Conservation (phyloP, 2,888 invertebrate genomes). For the Lissocephala sabroskyi region DNA sequence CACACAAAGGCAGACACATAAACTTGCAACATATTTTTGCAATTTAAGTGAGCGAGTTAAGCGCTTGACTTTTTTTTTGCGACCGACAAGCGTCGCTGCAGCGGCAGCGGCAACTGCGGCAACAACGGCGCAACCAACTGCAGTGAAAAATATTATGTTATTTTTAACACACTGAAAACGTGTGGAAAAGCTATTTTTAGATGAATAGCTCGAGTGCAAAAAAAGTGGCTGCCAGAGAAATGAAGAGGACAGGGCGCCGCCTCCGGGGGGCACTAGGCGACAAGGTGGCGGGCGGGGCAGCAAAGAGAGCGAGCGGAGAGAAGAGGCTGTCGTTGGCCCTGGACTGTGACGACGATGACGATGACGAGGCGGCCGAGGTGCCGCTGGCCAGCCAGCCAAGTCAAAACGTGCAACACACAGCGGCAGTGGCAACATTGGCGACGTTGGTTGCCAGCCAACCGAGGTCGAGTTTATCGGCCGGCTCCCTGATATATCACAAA, state of each 20-base stretch:
- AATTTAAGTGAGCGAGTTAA: slow-evolving; percentile 5
- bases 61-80: slow-evolving; percentile 6
- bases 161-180: slow-evolving; percentile 62
- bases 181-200: slow-evolving; percentile 64
- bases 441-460: not conserved
- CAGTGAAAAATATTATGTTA: slow-evolving; percentile 56
- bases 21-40: slow-evolving; percentile 52
- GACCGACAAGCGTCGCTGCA: no score
- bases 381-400: slow-evolving; percentile 1
- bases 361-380: not conserved
- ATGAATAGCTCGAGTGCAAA: slow-evolving; percentile 16
- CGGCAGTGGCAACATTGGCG: not conserved
- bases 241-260: not conserved
- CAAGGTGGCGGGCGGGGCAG: not conserved
- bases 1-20: slow-evolving; percentile 8
- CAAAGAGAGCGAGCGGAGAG: not conserved
- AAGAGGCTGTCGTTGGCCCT: not conserved
- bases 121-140: slow-evolving; percentile 9
- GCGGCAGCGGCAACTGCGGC: slow-evolving; percentile 5
- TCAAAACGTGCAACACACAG: slow-evolving; percentile 1
- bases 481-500: slow-evolving; percentile 56
- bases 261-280: not conserved
- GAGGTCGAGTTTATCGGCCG: not conserved
- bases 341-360: not conserved
- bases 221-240: slow-evolving; percentile 5